phyloP scores from a whole-genome alignment of 2,113 vertebrate genomes.

The Pterocles burchelli region DNA sequence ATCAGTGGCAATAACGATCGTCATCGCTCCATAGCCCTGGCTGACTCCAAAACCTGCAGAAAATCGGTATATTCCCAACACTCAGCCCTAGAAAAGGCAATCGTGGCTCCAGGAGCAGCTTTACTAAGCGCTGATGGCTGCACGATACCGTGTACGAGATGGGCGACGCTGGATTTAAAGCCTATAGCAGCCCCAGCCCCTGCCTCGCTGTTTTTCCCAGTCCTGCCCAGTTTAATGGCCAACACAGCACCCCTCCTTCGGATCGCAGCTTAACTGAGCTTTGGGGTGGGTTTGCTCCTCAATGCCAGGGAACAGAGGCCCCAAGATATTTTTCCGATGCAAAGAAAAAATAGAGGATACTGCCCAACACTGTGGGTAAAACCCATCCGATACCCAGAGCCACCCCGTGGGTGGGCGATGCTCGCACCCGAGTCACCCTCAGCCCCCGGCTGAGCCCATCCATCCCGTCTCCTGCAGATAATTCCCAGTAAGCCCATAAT shows the following conservation, averaged over 20 bases:
- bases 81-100: neutral
- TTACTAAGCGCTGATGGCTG: neutral
- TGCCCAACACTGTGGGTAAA: neutral
- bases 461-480: neutral
- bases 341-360: neutral
- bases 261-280: accelerated
- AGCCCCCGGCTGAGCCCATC: accelerated
- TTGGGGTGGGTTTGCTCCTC: neutral
- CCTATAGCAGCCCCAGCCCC: neutral
- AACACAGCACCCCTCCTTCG: neutral
- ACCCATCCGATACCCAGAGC: accelerated
- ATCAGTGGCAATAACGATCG: neutral
- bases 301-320: neutral
- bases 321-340: neutral
- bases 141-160: accelerated
- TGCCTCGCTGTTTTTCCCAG: neutral
- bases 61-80: neutral
- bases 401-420: accelerated
- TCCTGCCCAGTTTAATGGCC: neutral
- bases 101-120: neutral
- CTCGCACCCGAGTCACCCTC: accelerated
- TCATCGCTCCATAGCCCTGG: neutral
- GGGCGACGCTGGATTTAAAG: accelerated
- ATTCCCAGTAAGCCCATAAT: neutral
- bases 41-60: neutral